phyloP scores from a whole-genome alignment of 2,888 invertebrate genomes.

The Lasioglossum vierecki region DNA sequence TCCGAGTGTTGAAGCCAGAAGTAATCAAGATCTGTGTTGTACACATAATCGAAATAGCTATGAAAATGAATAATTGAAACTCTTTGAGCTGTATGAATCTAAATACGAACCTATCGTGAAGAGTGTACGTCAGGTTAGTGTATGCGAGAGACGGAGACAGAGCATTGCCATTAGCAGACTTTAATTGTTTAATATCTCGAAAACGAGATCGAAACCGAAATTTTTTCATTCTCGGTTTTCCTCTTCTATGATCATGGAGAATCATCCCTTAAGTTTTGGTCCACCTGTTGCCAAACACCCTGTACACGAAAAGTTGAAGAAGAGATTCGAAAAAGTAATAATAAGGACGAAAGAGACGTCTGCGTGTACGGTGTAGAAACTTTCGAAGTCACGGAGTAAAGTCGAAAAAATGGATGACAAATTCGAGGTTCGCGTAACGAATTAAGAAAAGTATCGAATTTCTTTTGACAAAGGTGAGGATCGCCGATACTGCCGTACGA shows the following conservation, averaged over 20 bases:
- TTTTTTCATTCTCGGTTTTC: background rate
- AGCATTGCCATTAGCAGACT: background rate
- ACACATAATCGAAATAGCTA: background rate
- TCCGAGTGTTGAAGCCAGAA: background rate
- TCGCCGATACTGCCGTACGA: background rate
- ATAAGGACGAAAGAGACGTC: background rate
- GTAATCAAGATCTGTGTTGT: background rate
- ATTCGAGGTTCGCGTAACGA: background rate
- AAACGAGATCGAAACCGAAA: background rate
- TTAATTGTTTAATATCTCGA: slow-evolving; percentile 2
- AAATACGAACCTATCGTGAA: background rate
- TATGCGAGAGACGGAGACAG: background rate
- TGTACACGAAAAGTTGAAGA: background rate
- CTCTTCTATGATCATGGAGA: background rate
- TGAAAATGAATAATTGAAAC: background rate
- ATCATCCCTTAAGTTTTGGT: background rate
- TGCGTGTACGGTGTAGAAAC: background rate
- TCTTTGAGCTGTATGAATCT: background rate
- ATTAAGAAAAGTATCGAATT: background rate
- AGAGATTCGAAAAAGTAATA: background rate
- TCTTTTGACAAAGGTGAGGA: background rate
- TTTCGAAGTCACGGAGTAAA: background rate
- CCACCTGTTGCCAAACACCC: slow-evolving; percentile 12
- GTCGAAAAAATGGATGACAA: background rate
- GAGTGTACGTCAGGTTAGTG: background rate